A percentile compares a stretch with the other conserved stretches of the same genome.
Evolutionary conservation across 2,888 invertebrate species (phyloP).

Genomic region (Furcula furcula): DNA sequence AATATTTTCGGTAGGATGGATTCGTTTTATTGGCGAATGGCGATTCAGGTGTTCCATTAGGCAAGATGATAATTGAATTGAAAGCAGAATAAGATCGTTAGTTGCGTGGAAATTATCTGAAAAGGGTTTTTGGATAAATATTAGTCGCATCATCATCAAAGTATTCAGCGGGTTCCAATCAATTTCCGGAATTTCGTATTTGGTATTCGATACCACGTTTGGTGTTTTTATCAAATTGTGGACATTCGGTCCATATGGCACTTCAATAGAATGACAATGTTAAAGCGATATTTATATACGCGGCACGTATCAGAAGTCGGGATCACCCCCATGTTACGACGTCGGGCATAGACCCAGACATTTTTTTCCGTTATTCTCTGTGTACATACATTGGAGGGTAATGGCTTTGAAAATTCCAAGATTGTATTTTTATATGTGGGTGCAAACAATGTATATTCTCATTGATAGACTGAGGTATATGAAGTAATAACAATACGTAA

Average conservation of each 20-base stretch:
- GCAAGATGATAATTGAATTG: background rate
- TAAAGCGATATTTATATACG: conserved; percentile 46
- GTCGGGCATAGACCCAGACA: conserved; percentile 31
- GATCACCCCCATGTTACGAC: conserved; percentile 42
- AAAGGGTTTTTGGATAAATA: too few species aligned
- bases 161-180: too few species aligned
- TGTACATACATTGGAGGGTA: conserved; percentile 32
- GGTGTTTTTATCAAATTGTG: conserved; percentile 15
- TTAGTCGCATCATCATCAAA: too few species aligned
- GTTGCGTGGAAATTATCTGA: too few species aligned
- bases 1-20: conserved; percentile 25
- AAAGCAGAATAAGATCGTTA: background rate
- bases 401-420: conserved; percentile 55
- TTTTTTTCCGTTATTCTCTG: conserved; percentile 37
- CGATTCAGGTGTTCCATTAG: conserved; percentile 11
- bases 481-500: too few species aligned
- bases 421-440: conserved; percentile 36
- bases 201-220: background rate
- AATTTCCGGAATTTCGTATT: background rate
- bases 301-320: conserved; percentile 50
- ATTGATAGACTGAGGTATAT: conserved; percentile 18
- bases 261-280: conserved; percentile 32
- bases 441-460: conserved; percentile 25
- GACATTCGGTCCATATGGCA: conserved; percentile 25
- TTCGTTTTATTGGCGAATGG: conserved; percentile 17